phyloP scores from a whole-genome alignment of 2,797 vertebrate genomes.

The Acanthurus leucopareius region DNA sequence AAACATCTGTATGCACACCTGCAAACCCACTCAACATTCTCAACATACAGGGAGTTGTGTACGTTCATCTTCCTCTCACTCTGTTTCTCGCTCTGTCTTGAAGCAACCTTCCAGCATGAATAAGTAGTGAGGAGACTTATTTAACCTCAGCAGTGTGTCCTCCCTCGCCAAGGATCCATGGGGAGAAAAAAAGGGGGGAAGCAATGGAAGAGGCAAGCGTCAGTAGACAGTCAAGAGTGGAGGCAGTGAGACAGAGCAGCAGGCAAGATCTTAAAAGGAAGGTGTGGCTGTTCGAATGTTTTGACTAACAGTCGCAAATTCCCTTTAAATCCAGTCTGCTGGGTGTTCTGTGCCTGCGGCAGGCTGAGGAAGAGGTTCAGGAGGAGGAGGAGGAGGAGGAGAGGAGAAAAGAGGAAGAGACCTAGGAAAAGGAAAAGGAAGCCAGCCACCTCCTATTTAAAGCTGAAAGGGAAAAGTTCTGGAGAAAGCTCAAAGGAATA shows the following conservation, averaged over 20 bases:
- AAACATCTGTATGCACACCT: conserved; percentile 16
- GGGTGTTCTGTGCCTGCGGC: conserved; percentile 80
- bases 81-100: conserved; percentile 9
- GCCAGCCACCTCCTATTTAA: conserved; percentile 50
- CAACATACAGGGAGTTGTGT: conserved; percentile 7
- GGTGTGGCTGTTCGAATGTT: conserved; percentile 89
- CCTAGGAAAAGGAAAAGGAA: conserved; percentile 37
- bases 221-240: conserved; percentile 59
- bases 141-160: conserved; percentile 59
- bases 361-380: conserved; percentile 33
- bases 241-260: conserved; percentile 85
- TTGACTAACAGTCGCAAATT: conserved; percentile 92
- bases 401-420: conserved; percentile 19
- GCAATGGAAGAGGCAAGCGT: conserved; percentile 58
- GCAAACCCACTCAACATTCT: conserved; percentile 7
- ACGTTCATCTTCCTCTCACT: conserved; percentile 21
- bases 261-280: conserved; percentile 93
- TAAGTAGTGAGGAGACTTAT: conserved; percentile 39
- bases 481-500: conserved; percentile 39
- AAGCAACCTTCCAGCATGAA: conserved; percentile 37
- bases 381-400: conserved; percentile 14
- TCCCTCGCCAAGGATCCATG: conserved; percentile 45
- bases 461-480: conserved; percentile 45
- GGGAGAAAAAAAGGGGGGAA: conserved; percentile 51
- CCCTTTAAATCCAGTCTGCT: conserved; percentile 92